Conservation (phyloP, 2,888 invertebrate species). For the Apodemia duryi region DNA sequence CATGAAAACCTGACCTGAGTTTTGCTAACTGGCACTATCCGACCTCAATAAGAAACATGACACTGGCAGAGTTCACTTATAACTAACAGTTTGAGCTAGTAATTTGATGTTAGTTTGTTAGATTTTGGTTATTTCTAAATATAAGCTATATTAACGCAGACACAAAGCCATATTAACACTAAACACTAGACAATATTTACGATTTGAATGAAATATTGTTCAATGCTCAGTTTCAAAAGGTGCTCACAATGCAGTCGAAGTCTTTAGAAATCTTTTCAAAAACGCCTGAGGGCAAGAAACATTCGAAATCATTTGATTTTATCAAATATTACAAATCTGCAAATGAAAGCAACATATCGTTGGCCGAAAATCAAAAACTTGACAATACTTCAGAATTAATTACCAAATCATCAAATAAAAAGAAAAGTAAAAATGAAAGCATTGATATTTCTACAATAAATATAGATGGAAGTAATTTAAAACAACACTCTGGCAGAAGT, state of each 20-base stretch:
- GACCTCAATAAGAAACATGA: no score
- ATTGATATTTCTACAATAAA: conserved; percentile 41
- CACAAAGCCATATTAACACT: no score
- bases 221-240: neutral
- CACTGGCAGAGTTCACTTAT: no score
- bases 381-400: conserved; percentile 24
- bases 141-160: no score
- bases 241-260: conserved; percentile 48
- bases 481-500: conserved; percentile 28
- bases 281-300: conserved; percentile 35
- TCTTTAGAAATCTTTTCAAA: conserved; percentile 39
- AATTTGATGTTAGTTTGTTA: no score
- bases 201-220: neutral
- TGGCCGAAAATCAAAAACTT: conserved; percentile 35
- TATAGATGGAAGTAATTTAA: conserved; percentile 41
- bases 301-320: conserved; percentile 51
- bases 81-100: no score
- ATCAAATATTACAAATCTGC: conserved; percentile 51
- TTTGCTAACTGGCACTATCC: no score
- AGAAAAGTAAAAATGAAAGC: conserved; percentile 38
- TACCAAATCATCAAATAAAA: conserved; percentile 39
- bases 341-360: conserved; percentile 42
- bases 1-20: no score
- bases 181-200: neutral
- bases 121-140: no score